Base-by-base conservation (phyloP, 2,113 vertebrate species). In the Antigone vipio region DNA sequence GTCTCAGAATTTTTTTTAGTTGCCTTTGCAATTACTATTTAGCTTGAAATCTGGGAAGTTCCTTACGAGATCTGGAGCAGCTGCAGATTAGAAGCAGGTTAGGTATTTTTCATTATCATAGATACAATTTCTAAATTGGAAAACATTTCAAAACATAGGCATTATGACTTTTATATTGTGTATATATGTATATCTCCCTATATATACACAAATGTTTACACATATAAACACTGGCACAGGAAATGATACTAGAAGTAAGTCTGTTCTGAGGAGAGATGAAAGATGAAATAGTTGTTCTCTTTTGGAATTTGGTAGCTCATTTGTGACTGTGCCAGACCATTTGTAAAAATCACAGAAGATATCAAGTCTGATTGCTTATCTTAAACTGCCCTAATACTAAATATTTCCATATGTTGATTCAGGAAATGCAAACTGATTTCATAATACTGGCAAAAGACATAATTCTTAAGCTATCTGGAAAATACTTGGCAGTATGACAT, bases 341-440 rank as follows among this genome's bases (percentile, higher is more conserved):
- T 83, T 81, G 8, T n/a, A 81, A 79, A 94, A 80, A 55, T 68
- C 42, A 53, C 11, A 38, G 52, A 52, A 77, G 27, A 56, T 45
- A 64, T 50, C 21, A 82, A 58, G 11, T 85, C 20, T 89, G 32
- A 58, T 50, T 82, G 12, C 15, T 5, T 68, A 42, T 42, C 14
- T 59, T 53, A 72, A 79, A 60, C 44, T 32, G 3, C 59, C 63
- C 12, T 81, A 68, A 62, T 38, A 87, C 40, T n/a, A n/a, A 75
- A 29, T 85, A 83, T 80, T 95, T 93, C 45, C 58, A 32, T 72
- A 50, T 35, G 8, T 45, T 82, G 12, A 92, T 78, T 94, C 38
- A 92, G 34, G 21, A 97, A 95, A 91, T 75, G 35, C 17, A 93
- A 91, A 80, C 15, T 85, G 69, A 68, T 91, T 97, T 94, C 60